A percentile compares a stretch with the other conserved stretches of the same genome.
Conservation (phyloP, 2,888 invertebrate genomes). For the Spodoptera picta region DNA sequence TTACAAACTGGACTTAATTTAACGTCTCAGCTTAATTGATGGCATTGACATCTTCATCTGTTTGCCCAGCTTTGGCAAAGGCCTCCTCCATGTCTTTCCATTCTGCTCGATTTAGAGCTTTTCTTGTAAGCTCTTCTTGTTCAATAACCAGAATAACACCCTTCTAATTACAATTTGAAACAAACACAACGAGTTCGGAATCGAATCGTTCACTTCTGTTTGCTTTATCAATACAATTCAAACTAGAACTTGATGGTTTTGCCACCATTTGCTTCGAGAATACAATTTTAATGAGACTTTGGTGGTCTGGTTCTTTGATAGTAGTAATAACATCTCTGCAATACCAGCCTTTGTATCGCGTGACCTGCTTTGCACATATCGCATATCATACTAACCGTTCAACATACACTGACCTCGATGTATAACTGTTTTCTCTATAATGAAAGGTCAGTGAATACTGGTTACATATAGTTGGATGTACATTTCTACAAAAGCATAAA, state of each 20-base stretch:
- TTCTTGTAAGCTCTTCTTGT: too few relatives aligned
- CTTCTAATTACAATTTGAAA: slow-evolving; percentile 7
- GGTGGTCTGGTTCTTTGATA: slow-evolving; percentile 4
- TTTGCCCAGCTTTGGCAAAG: too few relatives aligned
- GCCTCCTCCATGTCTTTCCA: too few relatives aligned
- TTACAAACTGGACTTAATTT: too few relatives aligned
- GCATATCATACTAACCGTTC: too few relatives aligned
- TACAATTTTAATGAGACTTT: slow-evolving; percentile 46
- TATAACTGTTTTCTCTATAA: too few relatives aligned
- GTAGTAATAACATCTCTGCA: slow-evolving; percentile 31
- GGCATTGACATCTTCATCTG: too few relatives aligned
- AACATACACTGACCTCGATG: too few relatives aligned
- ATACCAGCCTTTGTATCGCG: slow-evolving; percentile 3
- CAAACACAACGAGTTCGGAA: slow-evolving; percentile 13
- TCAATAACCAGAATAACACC: neutral
- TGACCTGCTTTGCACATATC: slow-evolving; percentile 14
- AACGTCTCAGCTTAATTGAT: too few relatives aligned
- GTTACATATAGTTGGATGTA: too few relatives aligned
- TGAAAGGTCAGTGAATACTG: too few relatives aligned
- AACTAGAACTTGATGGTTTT: slow-evolving; percentile 9
- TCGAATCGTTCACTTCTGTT: slow-evolving; percentile 17
- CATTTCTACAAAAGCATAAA: slow-evolving; percentile 3
- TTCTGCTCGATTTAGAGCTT: too few relatives aligned
- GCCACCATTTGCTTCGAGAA: slow-evolving; percentile 29
- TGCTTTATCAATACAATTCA: slow-evolving; percentile 15